Evolutionary conservation across 2,113 vertebrate genomes (phyloP).

Genomic region (Atlantisia rogersi): DNA sequence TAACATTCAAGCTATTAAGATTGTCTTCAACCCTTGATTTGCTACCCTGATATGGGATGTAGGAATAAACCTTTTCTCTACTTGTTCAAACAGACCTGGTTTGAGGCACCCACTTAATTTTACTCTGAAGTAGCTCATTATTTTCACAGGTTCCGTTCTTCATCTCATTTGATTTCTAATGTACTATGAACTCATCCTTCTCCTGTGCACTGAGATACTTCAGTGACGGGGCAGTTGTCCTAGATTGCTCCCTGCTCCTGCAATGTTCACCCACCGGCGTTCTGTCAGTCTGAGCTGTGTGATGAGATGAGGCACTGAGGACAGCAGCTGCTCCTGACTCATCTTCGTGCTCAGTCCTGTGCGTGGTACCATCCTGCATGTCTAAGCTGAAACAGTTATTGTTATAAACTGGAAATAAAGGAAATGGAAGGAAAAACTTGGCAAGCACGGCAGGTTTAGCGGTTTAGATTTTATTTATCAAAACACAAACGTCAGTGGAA

Average conservation of each 20-base stretch:
- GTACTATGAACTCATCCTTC: not conserved
- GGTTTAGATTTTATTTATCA: not conserved
- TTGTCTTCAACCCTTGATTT: not conserved
- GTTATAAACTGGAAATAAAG: not conserved
- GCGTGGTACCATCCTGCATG: not conserved
- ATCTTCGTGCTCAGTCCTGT: not conserved
- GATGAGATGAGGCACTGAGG: not conserved
- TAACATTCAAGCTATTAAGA: not conserved
- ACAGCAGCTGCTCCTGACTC: constrained; percentile 50
- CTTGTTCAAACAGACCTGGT: not conserved
- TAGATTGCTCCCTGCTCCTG: constrained; percentile 32
- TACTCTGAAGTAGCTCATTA: not conserved
- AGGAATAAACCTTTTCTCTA: not conserved
- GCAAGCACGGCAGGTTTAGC: not conserved
- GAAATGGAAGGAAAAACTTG: not conserved
- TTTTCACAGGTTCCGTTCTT: not conserved
- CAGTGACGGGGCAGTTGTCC: constrained; percentile 35
- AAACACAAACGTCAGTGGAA: not conserved
- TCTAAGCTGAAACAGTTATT: not conserved
- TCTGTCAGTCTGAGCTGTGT: not conserved
- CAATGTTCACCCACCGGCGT: not conserved
- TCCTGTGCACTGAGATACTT: not conserved
- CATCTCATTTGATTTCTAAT: not conserved
- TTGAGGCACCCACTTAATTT: not conserved
- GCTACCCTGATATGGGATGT: not conserved